phyloP scores from a whole-genome alignment of 2,888 invertebrate species.

The Branchipolynoe longqiensis region DNA sequence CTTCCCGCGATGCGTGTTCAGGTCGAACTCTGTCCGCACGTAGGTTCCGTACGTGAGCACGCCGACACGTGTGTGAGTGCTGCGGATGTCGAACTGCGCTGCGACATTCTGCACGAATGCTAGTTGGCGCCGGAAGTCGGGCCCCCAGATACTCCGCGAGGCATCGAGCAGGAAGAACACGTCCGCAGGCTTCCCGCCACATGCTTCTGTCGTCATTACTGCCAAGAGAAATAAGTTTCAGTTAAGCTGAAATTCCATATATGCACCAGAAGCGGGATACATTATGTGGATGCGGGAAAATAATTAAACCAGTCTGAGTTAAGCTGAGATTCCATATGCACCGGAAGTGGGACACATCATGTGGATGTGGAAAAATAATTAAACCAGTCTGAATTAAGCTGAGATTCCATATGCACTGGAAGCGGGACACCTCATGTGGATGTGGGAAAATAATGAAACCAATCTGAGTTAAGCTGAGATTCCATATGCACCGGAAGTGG shows the following conservation, averaged over 20 bases:
- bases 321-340: no score
- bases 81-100: slow-evolving; percentile 19
- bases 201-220: slow-evolving; percentile 39
- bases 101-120: slow-evolving; percentile 53
- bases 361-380: no score
- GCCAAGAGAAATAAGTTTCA: background rate
- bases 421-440: no score
- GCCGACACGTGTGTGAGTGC: slow-evolving; percentile 14
- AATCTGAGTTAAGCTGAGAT: no score
- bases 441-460: no score
- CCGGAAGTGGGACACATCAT: no score
- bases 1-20: background rate
- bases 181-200: slow-evolving; percentile 56
- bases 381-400: no score
- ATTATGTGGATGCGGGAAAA: no score
- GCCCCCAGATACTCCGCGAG: slow-evolving; percentile 54
- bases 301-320: no score
- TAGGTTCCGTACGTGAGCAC: slow-evolving; percentile 50
- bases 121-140: slow-evolving; percentile 51
- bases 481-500: no score
- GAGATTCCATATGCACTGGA: no score
- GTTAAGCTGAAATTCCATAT: background rate
- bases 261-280: no score
- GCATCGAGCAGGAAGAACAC: slow-evolving; percentile 57
- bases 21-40: slow-evolving; percentile 22